Conservation (phyloP, 2,888 invertebrate species). For the Physocephala rufipes region DNA sequence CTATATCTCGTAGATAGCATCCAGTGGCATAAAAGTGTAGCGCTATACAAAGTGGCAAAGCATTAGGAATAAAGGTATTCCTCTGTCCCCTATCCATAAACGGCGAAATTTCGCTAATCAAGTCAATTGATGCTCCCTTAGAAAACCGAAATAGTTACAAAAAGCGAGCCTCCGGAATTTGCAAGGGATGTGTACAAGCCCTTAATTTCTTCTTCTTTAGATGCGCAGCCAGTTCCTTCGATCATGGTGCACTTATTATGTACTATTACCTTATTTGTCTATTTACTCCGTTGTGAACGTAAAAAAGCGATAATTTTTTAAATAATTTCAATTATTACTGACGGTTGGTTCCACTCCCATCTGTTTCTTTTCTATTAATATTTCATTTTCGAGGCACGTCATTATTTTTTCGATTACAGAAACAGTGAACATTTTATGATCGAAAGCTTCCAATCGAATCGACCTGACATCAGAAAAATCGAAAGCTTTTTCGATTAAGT, state of each 20-base stretch:
- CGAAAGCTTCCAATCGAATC: too few species aligned
- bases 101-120: conserved; percentile 7
- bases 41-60: conserved; percentile 10
- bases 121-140: conserved; percentile 7
- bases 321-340: too few species aligned
- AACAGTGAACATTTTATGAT: too few species aligned
- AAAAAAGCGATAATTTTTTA: too few species aligned
- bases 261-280: too few species aligned
- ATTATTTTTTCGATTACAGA: too few species aligned
- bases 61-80: conserved; percentile 19
- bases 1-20: conserved; percentile 20
- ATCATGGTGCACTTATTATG: neutral
- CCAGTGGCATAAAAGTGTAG: conserved; percentile 22
- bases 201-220: conserved; percentile 4
- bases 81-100: conserved; percentile 11
- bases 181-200: conserved; percentile 9
- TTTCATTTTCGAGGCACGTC: too few species aligned
- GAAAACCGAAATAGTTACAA: neutral
- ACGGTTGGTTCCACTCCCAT: too few species aligned
- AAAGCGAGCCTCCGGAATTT: conserved; percentile 14
- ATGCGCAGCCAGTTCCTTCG: neutral
- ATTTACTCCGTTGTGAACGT: too few species aligned
- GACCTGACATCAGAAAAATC: too few species aligned
- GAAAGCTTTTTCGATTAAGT: too few species aligned
- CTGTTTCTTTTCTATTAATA: too few species aligned